Base-by-base conservation (phyloP, 2,113 vertebrate genomes). In the Nibea coibor region DNA sequence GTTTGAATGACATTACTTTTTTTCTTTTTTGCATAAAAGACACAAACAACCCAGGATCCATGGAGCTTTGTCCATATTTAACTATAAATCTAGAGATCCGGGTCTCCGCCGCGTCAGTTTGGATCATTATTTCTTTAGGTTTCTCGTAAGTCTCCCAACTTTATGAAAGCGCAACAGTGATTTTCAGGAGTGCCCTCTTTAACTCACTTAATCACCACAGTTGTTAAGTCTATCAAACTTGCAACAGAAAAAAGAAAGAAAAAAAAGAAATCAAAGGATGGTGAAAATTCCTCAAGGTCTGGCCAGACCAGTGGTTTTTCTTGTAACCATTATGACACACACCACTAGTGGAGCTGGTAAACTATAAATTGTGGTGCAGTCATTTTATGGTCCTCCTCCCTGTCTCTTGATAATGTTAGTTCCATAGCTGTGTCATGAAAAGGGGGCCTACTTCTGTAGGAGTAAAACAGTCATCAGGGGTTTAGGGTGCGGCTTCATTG, bases 391-490 rank as follows among this genome's bases (percentile, higher is more conserved):
- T 61, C 71, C 80, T 66, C 72, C 71, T 75, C 82, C 77, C 79
- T 72, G 69, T 81, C 70, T 87, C 81, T 53, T 78, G 75, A 80
- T 82, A 82, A 83, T 81, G 77, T 75, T 79, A 81, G 83, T 76
- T 88, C 77, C 61, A 77, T 84, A 78, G 76, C 75, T 77, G 67
- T 72, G 73, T 89, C 82, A 87, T 86, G 83, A 87, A 84, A 83
- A 84, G 78, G 79, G 50, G 67, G 83, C 68, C 62, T 64, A 63
- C 75, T 86, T 85, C 72, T 85, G 63, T 72, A 61, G 90, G 69
- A 88, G 81, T 73, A 53, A 77, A 85, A 78, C 75, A 81, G 71
- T 85, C 82, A 81, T 81, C 70, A 71, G 68, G 85, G 80, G 71
- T 84, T 84, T 61, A 79, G 88, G 81, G 87, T 87, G 87, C 47